phyloP scores from a whole-genome alignment of 2,797 vertebrate genomes.

The Arremon brunneinucha region DNA sequence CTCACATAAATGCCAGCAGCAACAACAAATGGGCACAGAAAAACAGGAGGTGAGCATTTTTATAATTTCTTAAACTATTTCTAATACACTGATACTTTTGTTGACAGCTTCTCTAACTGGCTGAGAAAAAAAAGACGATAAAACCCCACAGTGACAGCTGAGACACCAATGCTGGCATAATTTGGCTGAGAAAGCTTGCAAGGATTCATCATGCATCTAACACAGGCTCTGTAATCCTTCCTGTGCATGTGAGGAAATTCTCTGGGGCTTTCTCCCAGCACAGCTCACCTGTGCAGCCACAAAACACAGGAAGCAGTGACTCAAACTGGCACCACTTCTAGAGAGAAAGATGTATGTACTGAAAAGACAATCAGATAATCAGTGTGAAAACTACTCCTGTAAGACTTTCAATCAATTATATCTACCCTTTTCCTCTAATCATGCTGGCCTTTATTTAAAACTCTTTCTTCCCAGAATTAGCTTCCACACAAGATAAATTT shows the following conservation, averaged over 20 bases:
- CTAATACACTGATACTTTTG: background rate
- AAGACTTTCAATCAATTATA: background rate
- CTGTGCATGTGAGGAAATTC: background rate
- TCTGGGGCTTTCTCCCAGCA: background rate
- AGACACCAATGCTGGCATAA: background rate
- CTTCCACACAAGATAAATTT: background rate
- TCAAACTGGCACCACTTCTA: background rate
- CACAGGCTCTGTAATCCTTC: rapidly evolving
- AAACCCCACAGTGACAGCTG: background rate
- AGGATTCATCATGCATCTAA: background rate
- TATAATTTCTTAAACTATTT: background rate
- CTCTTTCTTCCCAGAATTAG: background rate
- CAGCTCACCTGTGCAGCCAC: background rate
- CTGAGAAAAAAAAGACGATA: background rate
- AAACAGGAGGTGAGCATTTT: background rate
- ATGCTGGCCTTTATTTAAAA: background rate
- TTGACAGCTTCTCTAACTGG: background rate
- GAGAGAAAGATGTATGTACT: background rate
- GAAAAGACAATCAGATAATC: background rate
- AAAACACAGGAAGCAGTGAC: background rate
- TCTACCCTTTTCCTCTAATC: background rate
- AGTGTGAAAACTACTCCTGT: background rate
- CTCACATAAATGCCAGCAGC: background rate
- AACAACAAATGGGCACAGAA: background rate
- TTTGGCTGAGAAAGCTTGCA: background rate